Percentiles rank a stretch among this genome's conserved stretches.
Evolutionary conservation across 2,888 invertebrate genomes (phyloP).

Genomic region (Ennomos fuscantarius): DNA sequence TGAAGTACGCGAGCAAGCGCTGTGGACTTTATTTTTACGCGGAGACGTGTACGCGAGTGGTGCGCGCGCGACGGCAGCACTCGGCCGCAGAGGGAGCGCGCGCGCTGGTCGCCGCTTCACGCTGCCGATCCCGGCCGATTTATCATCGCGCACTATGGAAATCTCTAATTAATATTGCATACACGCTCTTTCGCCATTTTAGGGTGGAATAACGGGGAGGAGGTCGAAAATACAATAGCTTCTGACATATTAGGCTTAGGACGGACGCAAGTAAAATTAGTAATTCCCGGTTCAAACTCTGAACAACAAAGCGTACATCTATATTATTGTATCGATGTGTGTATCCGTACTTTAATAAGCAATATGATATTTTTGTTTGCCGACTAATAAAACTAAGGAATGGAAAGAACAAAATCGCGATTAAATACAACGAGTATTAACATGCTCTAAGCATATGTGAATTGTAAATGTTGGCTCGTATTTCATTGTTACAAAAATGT

Average conservation of each 20-base stretch:
- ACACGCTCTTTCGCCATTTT: slow-evolving; percentile 70
- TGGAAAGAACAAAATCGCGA: too few species aligned
- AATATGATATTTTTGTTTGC: background rate
- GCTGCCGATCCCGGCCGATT: slow-evolving; percentile 66
- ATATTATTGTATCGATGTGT: slow-evolving; percentile 14
- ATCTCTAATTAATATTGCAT: slow-evolving; percentile 80
- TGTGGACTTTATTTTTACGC: slow-evolving; percentile 84
- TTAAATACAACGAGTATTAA: too few species aligned
- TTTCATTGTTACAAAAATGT: too few species aligned
- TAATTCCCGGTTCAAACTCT: slow-evolving; percentile 38
- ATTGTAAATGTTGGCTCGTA: too few species aligned
- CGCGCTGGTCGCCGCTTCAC: slow-evolving; percentile 55
- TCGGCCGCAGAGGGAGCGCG: slow-evolving; percentile 70
- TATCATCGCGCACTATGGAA: slow-evolving; percentile 72
- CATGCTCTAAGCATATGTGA: too few species aligned
- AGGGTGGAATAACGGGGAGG: slow-evolving; percentile 74
- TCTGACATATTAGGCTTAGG: slow-evolving; percentile 58
- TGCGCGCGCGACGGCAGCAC: slow-evolving; percentile 69
- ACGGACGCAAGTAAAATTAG: slow-evolving; percentile 55
- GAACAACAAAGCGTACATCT: slow-evolving; percentile 38
- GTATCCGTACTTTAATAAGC: slow-evolving; percentile 8
- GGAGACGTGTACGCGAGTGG: slow-evolving; percentile 78
- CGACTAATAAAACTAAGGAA: too few species aligned
- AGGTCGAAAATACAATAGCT: slow-evolving; percentile 68
- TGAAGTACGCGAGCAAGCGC: slow-evolving; percentile 80